Percentiles rank a stretch among this genome's conserved stretches.
Conservation (phyloP, 2,888 invertebrate genomes). For the Cremastinae sp. region DNA sequence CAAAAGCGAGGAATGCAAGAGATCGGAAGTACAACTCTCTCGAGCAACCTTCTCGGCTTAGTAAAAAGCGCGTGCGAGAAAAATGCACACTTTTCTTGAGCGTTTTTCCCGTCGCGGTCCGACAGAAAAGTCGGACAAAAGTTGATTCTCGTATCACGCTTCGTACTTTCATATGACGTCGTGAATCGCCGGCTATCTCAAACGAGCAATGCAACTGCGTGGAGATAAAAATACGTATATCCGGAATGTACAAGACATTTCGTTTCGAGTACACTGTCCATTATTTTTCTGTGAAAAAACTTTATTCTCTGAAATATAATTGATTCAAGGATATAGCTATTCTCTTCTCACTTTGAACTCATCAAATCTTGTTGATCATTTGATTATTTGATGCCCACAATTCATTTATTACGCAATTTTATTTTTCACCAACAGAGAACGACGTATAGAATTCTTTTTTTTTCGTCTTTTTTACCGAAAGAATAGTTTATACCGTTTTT, state of each 20-base stretch:
- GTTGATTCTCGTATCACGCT: conserved; percentile 26
- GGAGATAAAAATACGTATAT: neutral
- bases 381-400: too few species aligned
- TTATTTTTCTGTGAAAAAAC: too few species aligned
- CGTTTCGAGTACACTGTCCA: neutral
- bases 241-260: neutral
- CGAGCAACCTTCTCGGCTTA: conserved; percentile 6
- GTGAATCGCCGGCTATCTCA: conserved; percentile 6
- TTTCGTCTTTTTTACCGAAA: too few species aligned
- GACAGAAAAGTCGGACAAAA: conserved; percentile 41
- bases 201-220: neutral
- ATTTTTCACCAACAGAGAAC: too few species aligned
- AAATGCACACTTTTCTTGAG: conserved; percentile 30
- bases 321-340: too few species aligned
- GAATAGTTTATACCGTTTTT: neutral
- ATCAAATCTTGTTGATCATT: too few species aligned
- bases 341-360: too few species aligned
- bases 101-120: conserved; percentile 52
- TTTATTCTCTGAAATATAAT: too few species aligned
- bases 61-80: conserved; percentile 36
- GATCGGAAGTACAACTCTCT: conserved; percentile 15
- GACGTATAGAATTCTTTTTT: too few species aligned
- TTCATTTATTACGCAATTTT: too few species aligned
- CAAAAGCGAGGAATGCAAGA: conserved; percentile 22
- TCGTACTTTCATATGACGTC: conserved; percentile 14